A percentile compares a stretch with the other conserved stretches of the same genome.
Conservation (phyloP, 2,113 vertebrate genomes). For the Asarcornis scutulata region DNA sequence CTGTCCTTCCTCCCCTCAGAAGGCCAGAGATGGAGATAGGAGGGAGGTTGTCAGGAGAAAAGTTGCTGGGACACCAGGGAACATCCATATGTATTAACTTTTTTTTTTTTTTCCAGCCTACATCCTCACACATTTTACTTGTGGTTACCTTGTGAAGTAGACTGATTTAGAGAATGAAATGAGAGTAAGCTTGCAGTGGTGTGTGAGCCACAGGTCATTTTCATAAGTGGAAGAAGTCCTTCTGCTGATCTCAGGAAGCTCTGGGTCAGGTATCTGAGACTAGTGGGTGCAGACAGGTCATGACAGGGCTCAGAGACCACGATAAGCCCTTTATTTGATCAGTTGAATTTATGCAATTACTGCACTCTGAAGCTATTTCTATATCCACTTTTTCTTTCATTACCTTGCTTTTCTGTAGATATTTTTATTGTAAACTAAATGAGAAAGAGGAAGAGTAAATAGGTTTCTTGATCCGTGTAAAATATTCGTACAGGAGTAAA, state of each 20-base stretch:
- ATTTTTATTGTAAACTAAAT: not conserved
- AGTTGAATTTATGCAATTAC: constrained; percentile 6
- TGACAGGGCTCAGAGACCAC: not conserved
- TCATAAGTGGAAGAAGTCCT: not conserved
- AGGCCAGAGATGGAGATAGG: not conserved
- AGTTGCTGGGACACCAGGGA: not conserved
- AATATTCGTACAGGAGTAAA: not conserved
- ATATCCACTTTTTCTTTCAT: constrained; percentile 5
- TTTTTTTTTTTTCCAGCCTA: not conserved
- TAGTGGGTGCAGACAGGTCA: not conserved
- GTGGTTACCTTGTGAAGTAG: not conserved
- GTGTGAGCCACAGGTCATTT: not conserved
- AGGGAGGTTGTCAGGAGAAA: not conserved
- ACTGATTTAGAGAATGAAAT: not conserved
- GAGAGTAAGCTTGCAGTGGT: not conserved
- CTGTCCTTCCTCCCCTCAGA: not conserved
- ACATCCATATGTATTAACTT: not conserved
- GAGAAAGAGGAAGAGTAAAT: constrained; percentile 28
- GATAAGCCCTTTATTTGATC: not conserved
- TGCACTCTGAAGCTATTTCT: constrained; percentile 14
- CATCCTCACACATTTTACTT: not conserved
- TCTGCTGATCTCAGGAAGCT: not conserved
- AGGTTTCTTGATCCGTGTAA: constrained; percentile 21
- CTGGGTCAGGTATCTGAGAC: not conserved
- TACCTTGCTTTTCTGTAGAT: not conserved